A percentile compares a stretch with the other conserved stretches of the same genome.
Evolutionary conservation across 1,140 invertebrate species (phyloP).

Genomic region (Caenorhabditis tropicalis): DNA sequence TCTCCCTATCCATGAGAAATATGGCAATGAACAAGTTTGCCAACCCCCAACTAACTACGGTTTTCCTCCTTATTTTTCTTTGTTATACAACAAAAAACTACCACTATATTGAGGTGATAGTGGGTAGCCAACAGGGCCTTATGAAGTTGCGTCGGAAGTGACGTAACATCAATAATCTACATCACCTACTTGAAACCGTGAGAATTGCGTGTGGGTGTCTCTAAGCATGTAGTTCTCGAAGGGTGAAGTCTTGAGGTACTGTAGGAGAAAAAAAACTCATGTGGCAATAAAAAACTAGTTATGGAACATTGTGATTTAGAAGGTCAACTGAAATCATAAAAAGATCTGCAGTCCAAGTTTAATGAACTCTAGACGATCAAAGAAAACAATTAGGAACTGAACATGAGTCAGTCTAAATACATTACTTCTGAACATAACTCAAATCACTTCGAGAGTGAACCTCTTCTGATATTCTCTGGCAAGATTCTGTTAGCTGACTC

Average conservation of each 20-base stretch:
- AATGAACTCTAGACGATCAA: no score
- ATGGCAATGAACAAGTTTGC: background rate
- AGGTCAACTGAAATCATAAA: no score
- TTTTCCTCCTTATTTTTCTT: background rate
- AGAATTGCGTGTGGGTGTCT: constrained; percentile 10
- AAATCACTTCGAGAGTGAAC: no score
- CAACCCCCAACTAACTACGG: constrained; percentile 7
- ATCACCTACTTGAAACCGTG: constrained; percentile 42
- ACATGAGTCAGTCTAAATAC: no score
- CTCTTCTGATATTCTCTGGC: no score
- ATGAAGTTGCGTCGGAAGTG: constrained; percentile 39
- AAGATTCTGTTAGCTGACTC: background rate
- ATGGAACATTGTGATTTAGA: no score
- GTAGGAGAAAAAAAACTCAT: background rate
- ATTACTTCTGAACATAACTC: no score
- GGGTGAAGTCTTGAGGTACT: background rate
- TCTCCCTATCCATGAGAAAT: background rate
- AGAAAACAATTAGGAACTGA: no score
- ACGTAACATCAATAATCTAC: constrained; percentile 38
- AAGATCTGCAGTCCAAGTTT: no score
- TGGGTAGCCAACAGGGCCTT: background rate
- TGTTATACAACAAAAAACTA: constrained; percentile 39
- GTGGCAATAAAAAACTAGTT: no score
- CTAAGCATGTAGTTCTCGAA: background rate
- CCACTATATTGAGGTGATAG: constrained; percentile 19